A percentile compares a stretch with the other conserved stretches of the same genome.
phyloP scores from a whole-genome alignment of 2,797 vertebrate genomes.

The Schizopygopsis pylzovi region DNA sequence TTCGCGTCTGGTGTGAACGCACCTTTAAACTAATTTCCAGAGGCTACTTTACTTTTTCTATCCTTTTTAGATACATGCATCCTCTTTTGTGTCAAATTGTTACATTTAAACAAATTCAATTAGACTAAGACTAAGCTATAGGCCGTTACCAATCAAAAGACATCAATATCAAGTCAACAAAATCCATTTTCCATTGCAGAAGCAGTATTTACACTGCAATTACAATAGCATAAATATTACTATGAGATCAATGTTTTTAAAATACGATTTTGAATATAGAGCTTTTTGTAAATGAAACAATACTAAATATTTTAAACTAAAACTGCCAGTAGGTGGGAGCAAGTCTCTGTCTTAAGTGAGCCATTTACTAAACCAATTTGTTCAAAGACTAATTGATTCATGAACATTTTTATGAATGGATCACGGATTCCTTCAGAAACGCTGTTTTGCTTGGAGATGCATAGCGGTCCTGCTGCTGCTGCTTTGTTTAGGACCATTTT shows the following conservation, averaged over 20 bases:
- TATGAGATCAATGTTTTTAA: not conserved
- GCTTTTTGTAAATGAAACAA: not conserved
- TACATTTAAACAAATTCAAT: not conserved
- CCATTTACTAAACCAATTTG: not conserved
- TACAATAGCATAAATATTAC: not conserved
- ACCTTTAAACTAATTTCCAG: not conserved
- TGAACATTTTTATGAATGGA: not conserved
- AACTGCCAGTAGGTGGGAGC: not conserved
- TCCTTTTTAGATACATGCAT: not conserved
- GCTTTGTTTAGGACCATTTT: not conserved
- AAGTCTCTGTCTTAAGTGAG: not conserved
- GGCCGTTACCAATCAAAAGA: not conserved
- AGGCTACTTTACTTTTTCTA: not conserved
- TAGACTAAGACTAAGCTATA: too few species aligned
- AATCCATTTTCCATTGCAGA: not conserved
- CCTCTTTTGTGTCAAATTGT: not conserved
- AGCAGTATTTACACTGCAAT: not conserved
- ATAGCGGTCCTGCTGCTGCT: not conserved
- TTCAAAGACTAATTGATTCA: too few species aligned
- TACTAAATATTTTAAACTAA: not conserved
- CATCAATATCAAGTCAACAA: not conserved
- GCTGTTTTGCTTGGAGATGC: not conserved
- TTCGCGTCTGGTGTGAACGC: too few species aligned
- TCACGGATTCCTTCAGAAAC: not conserved
- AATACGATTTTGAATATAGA: not conserved